Base-by-base conservation (phyloP, 1,140 invertebrate species). In the Druon quercuslanigerum region DNA sequence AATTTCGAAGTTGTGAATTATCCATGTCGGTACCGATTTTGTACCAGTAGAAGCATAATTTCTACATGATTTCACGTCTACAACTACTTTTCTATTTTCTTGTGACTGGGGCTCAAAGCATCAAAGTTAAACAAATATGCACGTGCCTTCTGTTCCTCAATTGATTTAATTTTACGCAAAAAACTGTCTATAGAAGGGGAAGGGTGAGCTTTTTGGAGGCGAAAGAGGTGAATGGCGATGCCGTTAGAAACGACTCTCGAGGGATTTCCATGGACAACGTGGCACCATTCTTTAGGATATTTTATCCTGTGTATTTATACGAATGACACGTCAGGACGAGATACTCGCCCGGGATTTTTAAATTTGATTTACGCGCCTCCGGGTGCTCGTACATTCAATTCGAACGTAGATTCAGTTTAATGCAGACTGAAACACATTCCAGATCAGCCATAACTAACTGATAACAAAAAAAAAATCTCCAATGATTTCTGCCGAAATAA, bases 331-430 rank as follows among this genome's bases (percentile, higher is more conserved):
- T 81, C 81, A 82, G 83, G 80, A 78, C 79, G 84, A 82, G 79
- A 85, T 83, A 83, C 85, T 83, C 86, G 78, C 86, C 82, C 84
- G 90, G 89, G 90, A 91, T 89, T 87, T 85, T 85, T 81, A 86
- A 91, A 90, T 91, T 91, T 91, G 90, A 91, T 91, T 91, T 91
- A 91, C 87, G 85, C 82, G 83, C 84, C 89, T 89, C 89, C 79
- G 83, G 90, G 86, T 84, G 87, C 83, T 86, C 90, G 84, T 91
- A 90, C 85, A 87, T 90, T 84, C 85, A 66, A 66, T 66, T 12
- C 25, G 33, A 66, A 66, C 57, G 57, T 40, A 66, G 57, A 66
- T 66, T 40, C 12, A 66, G 20, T 25, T 66, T 66, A 66, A 66
- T 66, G 57, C 33, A 33, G 57, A 66, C 57, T 20, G 19, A 40